Evolutionary conservation across 2,797 vertebrate genomes (phyloP), one percentile per base, ranked within the genome.

Genomic region (Melanogrammus aeglefinus): DNA sequence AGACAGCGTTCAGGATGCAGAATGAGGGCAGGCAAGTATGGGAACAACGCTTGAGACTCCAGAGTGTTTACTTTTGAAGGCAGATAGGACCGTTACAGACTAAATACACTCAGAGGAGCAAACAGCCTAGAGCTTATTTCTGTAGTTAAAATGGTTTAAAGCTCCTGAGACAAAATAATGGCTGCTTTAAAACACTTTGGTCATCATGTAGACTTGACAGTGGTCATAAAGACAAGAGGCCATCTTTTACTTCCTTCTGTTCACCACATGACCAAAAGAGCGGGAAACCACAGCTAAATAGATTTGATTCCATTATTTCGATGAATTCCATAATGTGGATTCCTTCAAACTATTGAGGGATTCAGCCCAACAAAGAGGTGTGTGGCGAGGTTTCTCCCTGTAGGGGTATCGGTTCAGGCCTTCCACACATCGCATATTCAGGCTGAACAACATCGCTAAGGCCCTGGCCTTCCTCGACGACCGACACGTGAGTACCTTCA

Each of bases 361-460:
- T 36, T 31, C 24, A 3, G 69, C 8, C 27, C 1, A 31, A 13
- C 0, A 71, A 4, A 14, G 10, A 29, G 10, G 1, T 13, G 8
- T 6, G 69, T 31, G 24, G 5, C 1, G 4, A 81, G 75, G 76
- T 84, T 24, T 87, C 29, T 75, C 16, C 74, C 82, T 1, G 77
- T 80, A 98, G 96, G 94, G 97, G 85, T 94, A 96, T 0, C 95
- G 96, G 72, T 97, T 95, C 86, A 95, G 96, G 84, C 91, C 95
- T 12, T 96, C 96, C 0, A 93, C 95, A n/a, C 96, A 97, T 83
- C 96, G 93, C 74, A 96, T 97, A 86, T 98, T 98, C 90, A 95
- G 94, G 79, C 88, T 98, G 82, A 97, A 97, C 93, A 98, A 98
- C 91, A 97, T 98, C 81, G 95, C 95, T 0, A 97, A 97, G 85